Conservation (phyloP, 2,888 invertebrate genomes). For the Ormyrus pomaceus region DNA sequence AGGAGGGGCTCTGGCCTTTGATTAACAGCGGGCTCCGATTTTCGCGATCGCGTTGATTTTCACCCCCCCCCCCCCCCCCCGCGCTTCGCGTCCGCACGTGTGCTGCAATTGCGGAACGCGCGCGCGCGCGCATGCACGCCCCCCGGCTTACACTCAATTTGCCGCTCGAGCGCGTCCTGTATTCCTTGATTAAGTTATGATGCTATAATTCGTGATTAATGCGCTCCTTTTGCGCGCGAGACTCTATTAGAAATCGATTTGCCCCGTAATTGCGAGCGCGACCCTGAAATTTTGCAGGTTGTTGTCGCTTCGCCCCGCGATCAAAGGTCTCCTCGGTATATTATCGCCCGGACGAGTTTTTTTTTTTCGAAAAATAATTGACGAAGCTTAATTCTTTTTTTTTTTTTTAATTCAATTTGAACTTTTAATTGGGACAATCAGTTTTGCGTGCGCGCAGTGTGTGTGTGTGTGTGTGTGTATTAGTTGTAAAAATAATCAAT, state of each 20-base stretch:
- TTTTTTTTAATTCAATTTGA: too few relatives aligned
- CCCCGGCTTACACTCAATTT: slow-evolving; percentile 45
- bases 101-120: not conserved
- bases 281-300: not conserved
- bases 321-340: too few relatives aligned
- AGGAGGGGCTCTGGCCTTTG: slow-evolving; percentile 5
- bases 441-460: too few relatives aligned
- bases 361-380: too few relatives aligned
- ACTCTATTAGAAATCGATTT: slow-evolving; percentile 47
- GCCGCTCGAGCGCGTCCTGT: slow-evolving; percentile 44
- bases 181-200: slow-evolving; percentile 52
- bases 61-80: not conserved
- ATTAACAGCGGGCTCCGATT: slow-evolving; percentile 29
- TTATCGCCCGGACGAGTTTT: too few relatives aligned
- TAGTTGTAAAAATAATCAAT: too few relatives aligned
- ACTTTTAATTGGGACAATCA: too few relatives aligned
- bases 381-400: too few relatives aligned
- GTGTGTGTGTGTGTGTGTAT: too few relatives aligned
- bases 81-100: not conserved
- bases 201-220: slow-evolving; percentile 50
- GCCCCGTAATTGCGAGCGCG: slow-evolving; percentile 1
- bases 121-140: too few relatives aligned
- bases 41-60: slow-evolving; percentile 6
- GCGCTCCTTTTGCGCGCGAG: slow-evolving; percentile 29
- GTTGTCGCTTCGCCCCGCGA: too few relatives aligned